Percentiles rank a stretch among this genome's conserved stretches.
Conservation (phyloP, 2,888 invertebrate species). For the Yponomeuta evonymella region DNA sequence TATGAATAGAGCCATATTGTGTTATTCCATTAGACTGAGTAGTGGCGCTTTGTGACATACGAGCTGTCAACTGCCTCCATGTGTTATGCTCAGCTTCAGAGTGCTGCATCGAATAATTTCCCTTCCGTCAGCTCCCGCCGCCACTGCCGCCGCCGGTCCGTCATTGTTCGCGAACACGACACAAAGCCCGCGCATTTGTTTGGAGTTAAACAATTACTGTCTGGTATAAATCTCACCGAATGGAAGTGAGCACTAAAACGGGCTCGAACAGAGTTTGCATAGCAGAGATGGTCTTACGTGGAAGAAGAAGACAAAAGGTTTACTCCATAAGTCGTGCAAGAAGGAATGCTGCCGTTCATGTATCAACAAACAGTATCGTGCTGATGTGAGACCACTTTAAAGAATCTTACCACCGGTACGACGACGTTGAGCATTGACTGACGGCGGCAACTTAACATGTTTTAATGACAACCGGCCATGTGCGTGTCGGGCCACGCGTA, state of each 20-base stretch:
- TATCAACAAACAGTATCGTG: too few species aligned
- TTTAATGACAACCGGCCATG: too few species aligned
- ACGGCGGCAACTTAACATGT: too few species aligned
- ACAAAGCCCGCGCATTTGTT: background rate
- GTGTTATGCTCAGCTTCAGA: background rate
- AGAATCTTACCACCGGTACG: too few species aligned
- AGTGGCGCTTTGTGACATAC: background rate
- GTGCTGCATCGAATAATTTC: background rate
- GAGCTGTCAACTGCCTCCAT: background rate
- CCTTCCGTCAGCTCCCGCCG: background rate
- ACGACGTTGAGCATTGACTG: too few species aligned
- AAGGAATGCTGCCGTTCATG: too few species aligned
- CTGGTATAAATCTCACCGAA: background rate
- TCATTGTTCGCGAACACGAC: background rate
- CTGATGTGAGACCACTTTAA: too few species aligned
- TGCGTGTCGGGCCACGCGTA: too few species aligned
- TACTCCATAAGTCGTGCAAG: background rate
- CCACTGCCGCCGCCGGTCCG: background rate
- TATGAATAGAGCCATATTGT: background rate
- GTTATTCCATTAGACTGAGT: background rate
- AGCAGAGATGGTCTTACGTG: background rate
- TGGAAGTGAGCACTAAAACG: background rate
- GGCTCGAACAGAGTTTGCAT: background rate
- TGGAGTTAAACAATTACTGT: conserved; percentile 3
- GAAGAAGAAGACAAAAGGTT: background rate